Evolutionary conservation across 2,113 vertebrate genomes (phyloP).

Genomic region (Strix uralensis): DNA sequence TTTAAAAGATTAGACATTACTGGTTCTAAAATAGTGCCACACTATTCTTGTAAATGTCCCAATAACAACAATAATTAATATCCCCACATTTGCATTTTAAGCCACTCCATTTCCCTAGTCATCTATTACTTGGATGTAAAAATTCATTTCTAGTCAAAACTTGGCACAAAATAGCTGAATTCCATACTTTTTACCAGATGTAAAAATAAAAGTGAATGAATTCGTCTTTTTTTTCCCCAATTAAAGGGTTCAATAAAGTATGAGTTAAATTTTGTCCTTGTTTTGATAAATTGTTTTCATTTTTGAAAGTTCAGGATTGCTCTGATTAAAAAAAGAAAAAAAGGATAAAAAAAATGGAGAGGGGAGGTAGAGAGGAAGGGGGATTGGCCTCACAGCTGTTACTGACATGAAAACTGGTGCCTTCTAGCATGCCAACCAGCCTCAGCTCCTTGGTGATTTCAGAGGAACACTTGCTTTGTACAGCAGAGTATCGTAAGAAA

Average conservation of each 20-base stretch:
- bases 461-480: neutral
- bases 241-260: constrained; percentile 31
- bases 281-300: constrained; percentile 28
- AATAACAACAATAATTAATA: constrained; percentile 56
- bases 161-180: constrained; percentile 45
- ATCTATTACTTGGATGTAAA: constrained; percentile 45
- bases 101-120: constrained; percentile 25
- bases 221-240: neutral
- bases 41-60: constrained; percentile 24
- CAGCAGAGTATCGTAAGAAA: fast-evolving
- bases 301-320: neutral
- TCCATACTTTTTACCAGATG: constrained; percentile 64
- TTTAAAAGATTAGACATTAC: constrained; percentile 35
- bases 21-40: constrained; percentile 17
- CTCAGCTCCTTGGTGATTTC: neutral
- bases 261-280: constrained; percentile 4
- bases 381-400: neutral
- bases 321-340: neutral
- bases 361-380: neutral
- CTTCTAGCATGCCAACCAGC: neutral
- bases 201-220: constrained; percentile 47
- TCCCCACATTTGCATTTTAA: constrained; percentile 62
- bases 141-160: constrained; percentile 50
- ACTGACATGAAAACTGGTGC: neutral
- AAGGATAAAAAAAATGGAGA: neutral